Percentiles rank a stretch among this genome's conserved stretches.
These are phyloP conservation scores for Myotis findleyi DNA, from an alignment of 2,797 vertebrate genomes.

Conservation along the genomic window DNA sequence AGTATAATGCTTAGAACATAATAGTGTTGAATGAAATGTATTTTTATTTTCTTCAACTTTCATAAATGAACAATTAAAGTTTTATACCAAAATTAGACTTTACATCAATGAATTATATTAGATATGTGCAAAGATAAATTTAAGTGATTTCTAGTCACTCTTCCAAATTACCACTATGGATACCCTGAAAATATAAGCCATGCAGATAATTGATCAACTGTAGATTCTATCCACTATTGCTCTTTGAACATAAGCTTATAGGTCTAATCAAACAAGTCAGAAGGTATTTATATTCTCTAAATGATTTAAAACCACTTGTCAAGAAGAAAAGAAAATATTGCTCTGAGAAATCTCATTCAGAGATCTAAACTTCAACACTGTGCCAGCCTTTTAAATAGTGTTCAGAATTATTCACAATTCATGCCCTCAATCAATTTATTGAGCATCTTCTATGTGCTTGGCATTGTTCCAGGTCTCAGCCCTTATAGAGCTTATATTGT, in stretches of 20 bases:
- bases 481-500: neutral
- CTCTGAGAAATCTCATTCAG: neutral
- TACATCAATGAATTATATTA: neutral
- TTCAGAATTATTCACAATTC: neutral
- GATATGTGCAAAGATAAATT: neutral
- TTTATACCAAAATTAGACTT: neutral
- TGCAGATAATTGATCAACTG: neutral
- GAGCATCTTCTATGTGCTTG: neutral
- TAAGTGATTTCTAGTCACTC: neutral
- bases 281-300: neutral
- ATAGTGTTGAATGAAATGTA: neutral
- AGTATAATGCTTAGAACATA: neutral
- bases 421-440: neutral
- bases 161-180: neutral
- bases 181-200: neutral
- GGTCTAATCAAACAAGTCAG: neutral
- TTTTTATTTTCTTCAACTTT: constrained; percentile 14
- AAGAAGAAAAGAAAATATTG: neutral
- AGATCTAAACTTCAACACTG: constrained; percentile 9
- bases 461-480: neutral
- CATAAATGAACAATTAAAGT: neutral
- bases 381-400: neutral
- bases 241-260: neutral
- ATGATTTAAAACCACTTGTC: neutral
- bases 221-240: neutral